phyloP scores from a whole-genome alignment of 2,888 invertebrate species.

The Gibbula magus region DNA sequence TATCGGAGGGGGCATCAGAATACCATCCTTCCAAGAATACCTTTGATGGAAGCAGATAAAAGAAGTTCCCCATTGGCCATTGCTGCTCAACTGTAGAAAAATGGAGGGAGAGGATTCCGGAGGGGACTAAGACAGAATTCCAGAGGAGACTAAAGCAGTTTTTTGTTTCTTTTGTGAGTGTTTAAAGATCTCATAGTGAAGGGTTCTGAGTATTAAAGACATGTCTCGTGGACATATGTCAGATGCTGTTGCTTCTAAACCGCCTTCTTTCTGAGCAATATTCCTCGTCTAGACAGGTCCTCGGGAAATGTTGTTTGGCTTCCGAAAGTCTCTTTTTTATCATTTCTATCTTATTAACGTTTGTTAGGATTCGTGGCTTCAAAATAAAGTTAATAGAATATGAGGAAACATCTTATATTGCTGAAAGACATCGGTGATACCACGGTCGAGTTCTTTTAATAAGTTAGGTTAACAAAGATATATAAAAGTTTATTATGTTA shows the following conservation, averaged over 20 bases:
- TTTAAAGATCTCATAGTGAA: not conserved
- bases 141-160: not conserved
- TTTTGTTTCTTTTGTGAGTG: not conserved
- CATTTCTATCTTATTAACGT: no score
- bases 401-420: no score
- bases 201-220: not conserved
- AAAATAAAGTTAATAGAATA: no score
- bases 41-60: conserved; percentile 1
- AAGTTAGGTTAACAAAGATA: no score
- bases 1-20: not conserved
- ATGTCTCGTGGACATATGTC: not conserved
- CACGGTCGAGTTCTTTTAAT: no score
- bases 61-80: not conserved
- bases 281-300: not conserved
- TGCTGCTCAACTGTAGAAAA: not conserved
- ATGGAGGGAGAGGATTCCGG: not conserved
- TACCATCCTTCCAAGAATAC: not conserved
- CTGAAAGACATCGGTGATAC: no score
- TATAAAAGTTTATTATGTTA: no score
- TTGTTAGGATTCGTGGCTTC: no score
- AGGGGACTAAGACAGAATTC: not conserved
- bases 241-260: not conserved
- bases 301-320: no score
- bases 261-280: not conserved
- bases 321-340: no score